Conservation (phyloP, 2,113 vertebrate species). For the Arothron firmamentum region DNA sequence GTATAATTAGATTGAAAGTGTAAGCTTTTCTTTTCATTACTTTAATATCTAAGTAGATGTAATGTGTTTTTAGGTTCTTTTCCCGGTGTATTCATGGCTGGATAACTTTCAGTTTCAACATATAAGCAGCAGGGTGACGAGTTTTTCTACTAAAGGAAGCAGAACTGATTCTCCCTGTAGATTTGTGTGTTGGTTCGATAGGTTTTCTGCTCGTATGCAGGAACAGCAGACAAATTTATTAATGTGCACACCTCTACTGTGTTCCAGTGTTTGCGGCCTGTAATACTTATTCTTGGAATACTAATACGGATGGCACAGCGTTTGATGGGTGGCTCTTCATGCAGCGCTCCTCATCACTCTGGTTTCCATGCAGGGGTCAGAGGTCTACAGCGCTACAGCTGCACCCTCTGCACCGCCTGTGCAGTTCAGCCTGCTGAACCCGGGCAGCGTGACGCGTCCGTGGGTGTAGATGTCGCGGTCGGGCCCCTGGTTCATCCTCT, state of each 20-base stretch:
- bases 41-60: not conserved
- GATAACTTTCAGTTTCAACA: too few relatives aligned
- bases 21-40: not conserved
- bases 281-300: not conserved
- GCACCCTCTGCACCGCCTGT: conserved; percentile 3
- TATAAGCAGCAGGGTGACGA: too few relatives aligned
- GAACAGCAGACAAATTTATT: not conserved
- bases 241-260: too few relatives aligned
- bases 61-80: not conserved
- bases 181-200: too few relatives aligned
- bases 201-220: too few relatives aligned
- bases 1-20: too few relatives aligned
- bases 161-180: too few relatives aligned
- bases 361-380: not conserved
- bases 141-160: too few relatives aligned
- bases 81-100: not conserved
- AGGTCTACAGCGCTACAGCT: conserved; percentile 6
- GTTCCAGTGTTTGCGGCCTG: not conserved
- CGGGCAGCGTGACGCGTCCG: conserved; percentile 73
- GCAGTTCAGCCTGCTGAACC: conserved; percentile 70
- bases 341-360: not conserved
- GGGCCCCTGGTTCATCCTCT: conserved; percentile 75
- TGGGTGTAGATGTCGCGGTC: conserved; percentile 66
- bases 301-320: not conserved
- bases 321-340: not conserved